Percentiles rank a stretch among this genome's conserved stretches.
Evolutionary conservation across 1,140 invertebrate genomes (phyloP).

Genomic region (Campoletis sonorensis): DNA sequence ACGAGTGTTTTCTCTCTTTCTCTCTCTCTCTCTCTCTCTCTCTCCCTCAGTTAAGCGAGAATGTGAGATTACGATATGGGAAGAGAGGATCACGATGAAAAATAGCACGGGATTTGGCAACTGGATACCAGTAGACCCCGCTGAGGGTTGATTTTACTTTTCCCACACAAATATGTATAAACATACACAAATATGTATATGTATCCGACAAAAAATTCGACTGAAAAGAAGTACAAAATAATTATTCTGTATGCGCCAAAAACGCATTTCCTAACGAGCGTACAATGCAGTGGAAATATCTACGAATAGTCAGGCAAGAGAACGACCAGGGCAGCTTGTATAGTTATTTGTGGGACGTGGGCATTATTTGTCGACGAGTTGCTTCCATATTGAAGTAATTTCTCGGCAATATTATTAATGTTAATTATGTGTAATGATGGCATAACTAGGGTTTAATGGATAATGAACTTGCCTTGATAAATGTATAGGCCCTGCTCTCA

Average conservation of each 20-base stretch:
- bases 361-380: too few species aligned
- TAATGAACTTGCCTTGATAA: conserved; percentile 65
- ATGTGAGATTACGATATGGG: neutral
- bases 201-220: neutral
- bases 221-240: neutral
- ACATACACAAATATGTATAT: too few species aligned
- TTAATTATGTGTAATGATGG: too few species aligned
- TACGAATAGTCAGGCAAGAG: too few species aligned
- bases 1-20: neutral
- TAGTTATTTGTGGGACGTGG: too few species aligned
- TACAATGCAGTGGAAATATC: too few species aligned
- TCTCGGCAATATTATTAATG: too few species aligned
- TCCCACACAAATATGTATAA: neutral
- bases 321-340: too few species aligned
- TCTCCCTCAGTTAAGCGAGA: neutral
- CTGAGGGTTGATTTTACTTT: neutral
- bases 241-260: too few species aligned
- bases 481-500: conserved; percentile 71
- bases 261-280: too few species aligned
- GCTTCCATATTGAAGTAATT: too few species aligned
- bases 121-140: neutral
- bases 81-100: conserved; percentile 25
- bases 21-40: neutral
- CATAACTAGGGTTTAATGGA: neutral
- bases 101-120: conserved; percentile 25